Conservation (phyloP, 1,140 invertebrate species). For the Papilio glaucus region DNA sequence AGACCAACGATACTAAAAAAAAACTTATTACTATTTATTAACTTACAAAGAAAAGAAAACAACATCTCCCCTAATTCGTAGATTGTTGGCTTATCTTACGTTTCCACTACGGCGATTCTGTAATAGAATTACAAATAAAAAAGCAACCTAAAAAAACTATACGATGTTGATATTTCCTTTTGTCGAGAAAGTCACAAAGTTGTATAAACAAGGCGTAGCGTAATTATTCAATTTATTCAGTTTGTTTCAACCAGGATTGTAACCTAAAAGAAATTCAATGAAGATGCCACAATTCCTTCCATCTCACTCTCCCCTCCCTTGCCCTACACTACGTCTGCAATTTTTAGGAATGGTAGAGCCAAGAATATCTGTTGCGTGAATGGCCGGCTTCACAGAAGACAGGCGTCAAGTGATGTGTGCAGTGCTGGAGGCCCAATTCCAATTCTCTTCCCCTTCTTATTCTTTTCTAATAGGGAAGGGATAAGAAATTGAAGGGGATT, state of each 20-base stretch:
- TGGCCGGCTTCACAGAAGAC: too few species aligned
- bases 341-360: too few species aligned
- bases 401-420: too few species aligned
- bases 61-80: background rate
- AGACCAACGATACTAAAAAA: background rate
- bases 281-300: too few species aligned
- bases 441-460: too few species aligned
- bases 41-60: background rate
- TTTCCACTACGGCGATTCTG: conserved; percentile 2
- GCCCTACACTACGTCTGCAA: too few species aligned
- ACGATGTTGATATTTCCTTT: background rate
- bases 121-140: conserved; percentile 7
- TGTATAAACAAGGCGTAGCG: background rate
- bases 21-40: background rate
- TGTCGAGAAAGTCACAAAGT: background rate
- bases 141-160: conserved; percentile 13
- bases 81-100: background rate
- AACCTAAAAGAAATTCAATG: background rate
- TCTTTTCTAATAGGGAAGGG: too few species aligned
- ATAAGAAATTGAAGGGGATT: too few species aligned
- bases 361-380: too few species aligned
- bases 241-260: background rate
- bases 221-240: background rate
- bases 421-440: too few species aligned
- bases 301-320: too few species aligned